phyloP scores from a whole-genome alignment of 2,888 invertebrate species.

The Mimachlamys varia region DNA sequence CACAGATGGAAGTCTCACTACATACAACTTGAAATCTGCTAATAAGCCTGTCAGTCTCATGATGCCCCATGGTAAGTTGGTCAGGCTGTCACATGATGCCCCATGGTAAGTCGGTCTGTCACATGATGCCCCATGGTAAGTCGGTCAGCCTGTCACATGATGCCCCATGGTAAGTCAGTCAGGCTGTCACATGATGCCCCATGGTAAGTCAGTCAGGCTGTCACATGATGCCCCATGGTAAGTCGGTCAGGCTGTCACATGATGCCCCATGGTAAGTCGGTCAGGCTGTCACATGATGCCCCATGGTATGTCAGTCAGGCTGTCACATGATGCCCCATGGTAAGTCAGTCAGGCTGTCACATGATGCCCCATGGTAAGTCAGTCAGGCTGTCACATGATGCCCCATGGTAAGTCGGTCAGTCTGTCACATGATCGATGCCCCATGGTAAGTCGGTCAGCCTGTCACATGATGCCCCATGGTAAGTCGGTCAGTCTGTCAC shows the following conservation, averaged over 20 bases:
- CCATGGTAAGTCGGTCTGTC: not conserved
- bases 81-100: not conserved
- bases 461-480: not conserved
- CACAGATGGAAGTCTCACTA: constrained; percentile 96
- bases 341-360: constrained; percentile 87
- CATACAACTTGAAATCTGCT: constrained; percentile 92
- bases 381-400: not conserved
- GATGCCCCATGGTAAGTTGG: constrained; percentile 93
- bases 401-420: not conserved
- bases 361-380: constrained; percentile 94
- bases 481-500: constrained; percentile 83
- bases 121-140: not conserved
- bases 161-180: constrained; percentile 81
- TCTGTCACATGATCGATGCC: constrained; percentile 85
- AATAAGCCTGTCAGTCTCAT: constrained; percentile 91
- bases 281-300: constrained; percentile 92
- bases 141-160: not conserved
- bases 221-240: not conserved
- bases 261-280: not conserved
- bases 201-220: constrained; percentile 86
- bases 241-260: not conserved
- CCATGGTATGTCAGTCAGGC: constrained; percentile 87
- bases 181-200: constrained; percentile 91
- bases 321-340: not conserved
- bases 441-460: constrained; percentile 89